These are phyloP conservation scores for Leucophenga maculata DNA, from an alignment of 2,888 invertebrate genomes.

Conservation along the genomic window DNA sequence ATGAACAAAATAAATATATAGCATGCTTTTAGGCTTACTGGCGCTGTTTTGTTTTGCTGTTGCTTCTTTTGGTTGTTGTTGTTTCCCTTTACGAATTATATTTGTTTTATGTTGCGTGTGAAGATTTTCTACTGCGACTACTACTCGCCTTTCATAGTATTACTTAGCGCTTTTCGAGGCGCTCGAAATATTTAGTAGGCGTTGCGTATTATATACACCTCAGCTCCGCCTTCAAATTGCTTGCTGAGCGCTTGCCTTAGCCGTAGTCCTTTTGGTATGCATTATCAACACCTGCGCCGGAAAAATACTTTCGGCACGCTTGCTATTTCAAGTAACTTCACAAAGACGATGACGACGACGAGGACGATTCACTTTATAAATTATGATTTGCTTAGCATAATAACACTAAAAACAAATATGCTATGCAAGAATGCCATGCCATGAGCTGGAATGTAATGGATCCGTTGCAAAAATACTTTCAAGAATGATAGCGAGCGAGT, in stretches of 20 bases:
- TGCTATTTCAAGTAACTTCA: conserved; percentile 31
- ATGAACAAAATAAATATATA: conserved; percentile 1
- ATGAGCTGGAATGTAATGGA: not conserved
- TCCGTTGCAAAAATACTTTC: too few species aligned
- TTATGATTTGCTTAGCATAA: conserved; percentile 52
- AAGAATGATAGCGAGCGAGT: not conserved
- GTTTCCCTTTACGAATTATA: conserved; percentile 13
- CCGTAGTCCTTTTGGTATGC: not conserved
- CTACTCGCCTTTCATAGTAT: not conserved
- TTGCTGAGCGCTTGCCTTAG: not conserved
- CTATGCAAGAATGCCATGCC: not conserved
- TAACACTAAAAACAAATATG: conserved; percentile 28
- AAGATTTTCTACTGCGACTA: conserved; percentile 12
- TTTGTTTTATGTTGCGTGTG: conserved; percentile 26
- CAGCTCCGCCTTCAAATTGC: not conserved
- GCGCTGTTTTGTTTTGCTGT: conserved; percentile 21
- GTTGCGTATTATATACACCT: conserved; percentile 19
- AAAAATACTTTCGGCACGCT: conserved; percentile 22
- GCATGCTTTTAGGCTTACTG: conserved; percentile 28
- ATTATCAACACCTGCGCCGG: conserved; percentile 25
- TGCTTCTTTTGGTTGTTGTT: not conserved
- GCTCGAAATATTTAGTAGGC: conserved; percentile 16
- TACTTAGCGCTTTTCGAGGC: conserved; percentile 19
- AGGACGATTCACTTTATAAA: conserved; percentile 52
- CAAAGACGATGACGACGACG: not conserved